These are phyloP conservation scores for Ophion costatus DNA, from an alignment of 2,888 invertebrate species.

Conservation along the genomic window DNA sequence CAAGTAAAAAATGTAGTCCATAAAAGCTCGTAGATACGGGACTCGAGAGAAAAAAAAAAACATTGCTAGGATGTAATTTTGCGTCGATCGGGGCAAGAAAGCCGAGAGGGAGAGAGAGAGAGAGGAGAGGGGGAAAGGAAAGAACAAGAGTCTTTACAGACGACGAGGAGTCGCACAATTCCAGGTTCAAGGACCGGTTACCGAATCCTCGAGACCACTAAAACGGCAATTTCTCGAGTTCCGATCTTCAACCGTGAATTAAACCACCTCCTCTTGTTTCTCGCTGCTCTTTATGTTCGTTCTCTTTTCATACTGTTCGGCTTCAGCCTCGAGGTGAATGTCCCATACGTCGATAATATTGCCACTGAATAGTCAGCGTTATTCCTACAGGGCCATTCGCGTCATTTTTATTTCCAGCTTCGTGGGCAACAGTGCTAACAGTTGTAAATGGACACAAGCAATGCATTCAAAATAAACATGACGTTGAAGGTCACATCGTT, in stretches of 20 bases:
- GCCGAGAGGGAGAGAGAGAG: slow-evolving; percentile 1
- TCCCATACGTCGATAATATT: slow-evolving; percentile 8
- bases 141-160: slow-evolving; percentile 15
- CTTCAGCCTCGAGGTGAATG: neutral
- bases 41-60: slow-evolving; percentile 39
- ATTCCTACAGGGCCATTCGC: neutral
- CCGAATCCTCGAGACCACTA: slow-evolving; percentile 56
- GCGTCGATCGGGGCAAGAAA: slow-evolving; percentile 32
- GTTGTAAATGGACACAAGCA: neutral
- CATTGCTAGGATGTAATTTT: slow-evolving; percentile 54
- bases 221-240: slow-evolving; percentile 36
- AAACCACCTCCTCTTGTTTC: slow-evolving; percentile 12
- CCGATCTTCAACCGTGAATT: slow-evolving; percentile 51
- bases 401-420: neutral
- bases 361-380: neutral
- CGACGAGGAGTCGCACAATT: slow-evolving; percentile 50
- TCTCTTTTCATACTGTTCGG: neutral
- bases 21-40: slow-evolving; percentile 47
- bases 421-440: too few species aligned
- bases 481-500: too few species aligned
- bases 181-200: slow-evolving; percentile 64
- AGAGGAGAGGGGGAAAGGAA: neutral
- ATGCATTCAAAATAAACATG: neutral
- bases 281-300: slow-evolving; percentile 19
- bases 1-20: slow-evolving; percentile 24